Evolutionary conservation across 1,140 invertebrate genomes (phyloP).

Genomic region (Drosophila virilis): DNA sequence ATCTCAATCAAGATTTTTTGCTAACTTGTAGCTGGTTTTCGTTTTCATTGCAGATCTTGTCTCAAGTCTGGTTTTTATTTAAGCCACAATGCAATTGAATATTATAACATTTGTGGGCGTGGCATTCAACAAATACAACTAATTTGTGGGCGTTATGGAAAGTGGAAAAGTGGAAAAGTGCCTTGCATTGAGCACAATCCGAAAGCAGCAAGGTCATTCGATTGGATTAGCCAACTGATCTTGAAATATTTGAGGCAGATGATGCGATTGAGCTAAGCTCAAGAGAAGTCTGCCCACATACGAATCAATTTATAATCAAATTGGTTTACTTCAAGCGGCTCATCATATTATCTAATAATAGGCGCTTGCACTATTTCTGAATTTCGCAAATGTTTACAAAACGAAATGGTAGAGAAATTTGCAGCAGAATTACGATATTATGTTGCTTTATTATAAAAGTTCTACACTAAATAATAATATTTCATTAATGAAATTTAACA

Average conservation of each 20-base stretch:
- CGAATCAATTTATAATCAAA: not conserved
- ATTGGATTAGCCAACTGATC: conserved; percentile 10
- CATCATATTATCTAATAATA: not conserved
- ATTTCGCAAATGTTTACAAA: not conserved
- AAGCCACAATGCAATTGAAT: conserved; percentile 56
- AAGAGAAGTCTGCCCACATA: conserved; percentile 2
- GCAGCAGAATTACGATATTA: too few species aligned
- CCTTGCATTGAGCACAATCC: not conserved
- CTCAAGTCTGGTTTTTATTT: conserved; percentile 42
- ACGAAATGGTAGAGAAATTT: not conserved
- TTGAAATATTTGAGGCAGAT: conserved; percentile 1
- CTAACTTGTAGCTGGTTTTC: conserved; percentile 57
- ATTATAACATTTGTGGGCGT: conserved; percentile 52
- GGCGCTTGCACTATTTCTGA: not conserved
- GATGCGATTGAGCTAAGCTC: not conserved
- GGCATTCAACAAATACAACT: not conserved
- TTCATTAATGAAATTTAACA: too few species aligned
- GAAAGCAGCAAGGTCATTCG: conserved; percentile 24
- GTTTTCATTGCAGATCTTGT: conserved; percentile 66
- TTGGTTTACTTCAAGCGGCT: not conserved
- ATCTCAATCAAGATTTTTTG: conserved; percentile 57
- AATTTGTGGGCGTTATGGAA: conserved; percentile 36
- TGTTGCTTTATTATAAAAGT: too few species aligned
- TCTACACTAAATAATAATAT: too few species aligned
- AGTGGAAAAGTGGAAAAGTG: conserved; percentile 36